Percentiles rank a stretch among this genome's conserved stretches.
Conservation (phyloP, 1,140 invertebrate species). For the Metaphire vulgaris region DNA sequence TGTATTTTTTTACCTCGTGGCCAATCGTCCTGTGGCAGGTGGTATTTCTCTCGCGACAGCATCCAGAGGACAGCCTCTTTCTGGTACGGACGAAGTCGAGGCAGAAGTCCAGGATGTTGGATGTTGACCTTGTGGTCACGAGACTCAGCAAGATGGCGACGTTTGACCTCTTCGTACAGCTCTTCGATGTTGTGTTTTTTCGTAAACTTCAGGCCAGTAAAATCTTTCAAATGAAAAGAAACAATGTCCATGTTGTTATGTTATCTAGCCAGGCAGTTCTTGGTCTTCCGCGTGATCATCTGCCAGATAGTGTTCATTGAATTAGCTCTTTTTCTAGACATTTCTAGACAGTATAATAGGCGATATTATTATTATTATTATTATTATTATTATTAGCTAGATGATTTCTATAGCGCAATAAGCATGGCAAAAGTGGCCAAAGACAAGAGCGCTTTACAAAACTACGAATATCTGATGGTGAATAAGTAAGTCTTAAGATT, state of each 20-base stretch:
- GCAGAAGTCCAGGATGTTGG: slow-evolving; percentile 56
- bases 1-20: neutral
- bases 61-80: slow-evolving; percentile 64
- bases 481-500: too few species aligned
- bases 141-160: slow-evolving; percentile 41
- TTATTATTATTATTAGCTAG: neutral
- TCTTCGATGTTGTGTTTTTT: slow-evolving; percentile 52
- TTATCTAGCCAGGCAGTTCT: neutral
- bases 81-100: slow-evolving; percentile 62
- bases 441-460: too few species aligned
- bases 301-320: too few species aligned
- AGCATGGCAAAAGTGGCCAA: too few species aligned
- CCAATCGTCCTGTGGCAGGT: neutral
- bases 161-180: slow-evolving; percentile 52
- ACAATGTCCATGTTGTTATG: neutral
- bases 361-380: neutral
- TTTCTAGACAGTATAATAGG: neutral
- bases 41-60: slow-evolving; percentile 48
- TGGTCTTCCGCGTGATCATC: too few species aligned
- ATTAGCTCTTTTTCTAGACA: neutral
- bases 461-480: too few species aligned
- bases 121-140: slow-evolving; percentile 32
- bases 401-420: neutral
- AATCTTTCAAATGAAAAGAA: slow-evolving; percentile 26
- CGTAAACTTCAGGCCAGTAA: slow-evolving; percentile 18